phyloP scores from a whole-genome alignment of 2,888 invertebrate genomes.

The Nemotelus nigrinus region DNA sequence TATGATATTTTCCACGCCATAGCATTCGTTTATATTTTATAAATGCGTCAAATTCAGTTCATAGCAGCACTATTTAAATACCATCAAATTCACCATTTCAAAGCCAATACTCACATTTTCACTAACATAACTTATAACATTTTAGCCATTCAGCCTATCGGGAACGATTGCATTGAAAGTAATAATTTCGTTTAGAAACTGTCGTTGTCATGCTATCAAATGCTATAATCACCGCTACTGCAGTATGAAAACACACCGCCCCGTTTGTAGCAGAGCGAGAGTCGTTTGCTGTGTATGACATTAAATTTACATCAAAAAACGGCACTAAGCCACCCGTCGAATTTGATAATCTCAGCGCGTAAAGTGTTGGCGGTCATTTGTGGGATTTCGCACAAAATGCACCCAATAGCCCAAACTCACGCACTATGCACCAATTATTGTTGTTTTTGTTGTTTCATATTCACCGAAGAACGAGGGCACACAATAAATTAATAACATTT shows the following conservation, averaged over 20 bases:
- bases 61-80: too few species aligned
- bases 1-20: too few species aligned
- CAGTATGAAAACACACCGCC: neutral
- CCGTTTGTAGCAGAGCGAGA: neutral
- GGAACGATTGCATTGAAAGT: conserved; percentile 26
- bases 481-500: conserved; percentile 43
- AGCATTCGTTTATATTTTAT: too few species aligned
- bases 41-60: too few species aligned
- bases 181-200: conserved; percentile 38
- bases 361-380: conserved; percentile 20
- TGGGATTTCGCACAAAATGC: conserved; percentile 21
- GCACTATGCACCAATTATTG: neutral
- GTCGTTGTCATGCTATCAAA: conserved; percentile 38
- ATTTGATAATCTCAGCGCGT: conserved; percentile 43
- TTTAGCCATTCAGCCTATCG: conserved; percentile 2
- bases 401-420: neutral
- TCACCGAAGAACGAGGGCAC: neutral
- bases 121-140: too few species aligned
- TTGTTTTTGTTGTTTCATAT: neutral
- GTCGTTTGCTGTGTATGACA: conserved; percentile 28
- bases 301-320: conserved; percentile 45
- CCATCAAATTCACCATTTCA: too few species aligned
- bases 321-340: conserved; percentile 45
- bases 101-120: too few species aligned
- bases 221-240: conserved; percentile 42